Evolutionary conservation across 2,888 invertebrate species (phyloP).

Genomic region (Vesta saturnalis): DNA sequence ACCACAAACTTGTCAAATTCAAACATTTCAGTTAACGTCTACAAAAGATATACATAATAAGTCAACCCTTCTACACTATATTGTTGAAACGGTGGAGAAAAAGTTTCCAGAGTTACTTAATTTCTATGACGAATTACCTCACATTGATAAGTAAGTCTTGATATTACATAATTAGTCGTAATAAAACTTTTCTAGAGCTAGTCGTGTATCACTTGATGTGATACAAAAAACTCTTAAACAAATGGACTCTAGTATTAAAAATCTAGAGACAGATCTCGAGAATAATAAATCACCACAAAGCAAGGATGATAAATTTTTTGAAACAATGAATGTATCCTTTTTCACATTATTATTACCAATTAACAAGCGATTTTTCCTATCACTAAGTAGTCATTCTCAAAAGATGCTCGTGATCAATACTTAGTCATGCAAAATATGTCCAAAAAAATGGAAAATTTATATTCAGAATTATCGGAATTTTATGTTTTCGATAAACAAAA

Average conservation of each 20-base stretch:
- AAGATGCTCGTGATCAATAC: constrained; percentile 85
- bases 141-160: constrained; percentile 76
- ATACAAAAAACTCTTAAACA: constrained; percentile 82
- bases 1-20: neutral
- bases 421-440: constrained; percentile 93
- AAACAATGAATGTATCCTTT: constrained; percentile 82
- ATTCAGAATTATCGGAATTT: constrained; percentile 86
- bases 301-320: constrained; percentile 85
- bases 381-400: constrained; percentile 72
- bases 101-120: constrained; percentile 87
- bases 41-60: constrained; percentile 96
- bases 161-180: neutral
- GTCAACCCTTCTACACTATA: constrained; percentile 90
- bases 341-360: neutral
- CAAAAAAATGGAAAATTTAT: constrained; percentile 90
- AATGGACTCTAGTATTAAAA: constrained; percentile 88
- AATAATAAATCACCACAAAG: constrained; percentile 83
- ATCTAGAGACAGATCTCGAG: constrained; percentile 90
- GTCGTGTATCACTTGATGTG: constrained; percentile 83
- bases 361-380: constrained; percentile 30
- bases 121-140: constrained; percentile 88
- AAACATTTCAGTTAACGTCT: constrained; percentile 72
- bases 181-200: constrained; percentile 69
- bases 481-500: constrained; percentile 93
- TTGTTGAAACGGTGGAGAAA: constrained; percentile 87